Base-by-base conservation (phyloP, 1,140 invertebrate species). In the Palaemon carinicauda region DNA sequence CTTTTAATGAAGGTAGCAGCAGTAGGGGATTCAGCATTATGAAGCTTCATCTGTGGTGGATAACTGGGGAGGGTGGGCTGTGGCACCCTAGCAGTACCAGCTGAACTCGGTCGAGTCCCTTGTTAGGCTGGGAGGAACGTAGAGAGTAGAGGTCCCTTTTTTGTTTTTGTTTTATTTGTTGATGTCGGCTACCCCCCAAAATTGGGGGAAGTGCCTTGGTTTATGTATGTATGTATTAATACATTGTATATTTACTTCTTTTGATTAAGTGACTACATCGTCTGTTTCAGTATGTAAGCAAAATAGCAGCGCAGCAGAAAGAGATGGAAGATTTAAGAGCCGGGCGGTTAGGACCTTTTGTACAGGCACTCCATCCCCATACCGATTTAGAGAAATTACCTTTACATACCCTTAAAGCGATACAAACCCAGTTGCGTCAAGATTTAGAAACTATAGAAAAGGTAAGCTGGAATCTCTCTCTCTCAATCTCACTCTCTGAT, bases 371-470 rank as follows among this genome's bases (percentile, higher is more conserved):
- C 50, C 80, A 85, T 19, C 80, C 86, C 31, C 81, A 84, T 21
- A 60, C 74, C 3, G 85, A 89, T 31, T 31, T 88, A 17, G 79
- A 77, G 56, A 80, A 82, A 19, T 31, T 88, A 15, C 86, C 88
- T 14, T 77, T 89, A 9, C 77, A 81, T 50, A 89, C 88, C 17
- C 86, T 89, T 0, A 89, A 87, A 50, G 82, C 88, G 27, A 71
- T 89, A 15, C 81, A 89, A 56, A 52, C 74, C 71, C 88, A 89
- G 78, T 79, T 89, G 73, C 60, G 69, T 31, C 73, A 80, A 73
- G 86, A 88, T 74, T 41, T 89, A 78, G 85, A 87, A 29, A 24
- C 80, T 75, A 54, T 89, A 74, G 85, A 87, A 56, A 83, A 89
- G 77, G 88, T 89, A 56, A 75, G 88, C 60, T 74, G 50, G 0